Evolutionary conservation across 92 coral and sea anemone genomes (phyloP).

Genomic region (Bergia sp.): DNA sequence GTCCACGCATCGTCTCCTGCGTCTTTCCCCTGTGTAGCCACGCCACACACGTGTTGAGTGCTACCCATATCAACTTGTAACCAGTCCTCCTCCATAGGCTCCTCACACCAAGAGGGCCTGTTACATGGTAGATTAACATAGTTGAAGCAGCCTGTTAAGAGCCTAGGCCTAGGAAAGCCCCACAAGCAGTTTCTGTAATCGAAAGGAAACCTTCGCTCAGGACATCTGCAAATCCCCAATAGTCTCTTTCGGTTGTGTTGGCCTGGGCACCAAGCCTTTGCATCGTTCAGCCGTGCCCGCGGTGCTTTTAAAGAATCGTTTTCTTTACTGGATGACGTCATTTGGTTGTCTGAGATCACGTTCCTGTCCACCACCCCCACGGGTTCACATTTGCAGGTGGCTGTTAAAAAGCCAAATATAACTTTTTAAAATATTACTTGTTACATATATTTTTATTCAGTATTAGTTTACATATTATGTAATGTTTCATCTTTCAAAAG

Average conservation of each 20-base stretch:
- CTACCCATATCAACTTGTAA: slow-evolving; percentile 65
- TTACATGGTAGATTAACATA: not conserved
- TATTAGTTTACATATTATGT: no score
- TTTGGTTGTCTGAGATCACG: slow-evolving; percentile 36
- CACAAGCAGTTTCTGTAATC: no score
- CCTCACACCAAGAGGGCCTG: not conserved
- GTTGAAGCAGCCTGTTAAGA: not conserved
- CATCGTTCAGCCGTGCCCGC: slow-evolving; percentile 57
- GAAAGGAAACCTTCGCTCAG: not conserved
- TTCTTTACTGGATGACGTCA: slow-evolving; percentile 54
- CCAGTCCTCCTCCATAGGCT: slow-evolving; percentile 33
- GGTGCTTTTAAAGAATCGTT: slow-evolving; percentile 50
- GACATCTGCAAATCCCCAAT: not conserved
- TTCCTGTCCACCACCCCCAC: slow-evolving; percentile 54
- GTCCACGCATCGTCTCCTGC: slow-evolving; percentile 44
- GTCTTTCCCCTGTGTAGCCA: slow-evolving; percentile 65
- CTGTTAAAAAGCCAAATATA: not conserved
- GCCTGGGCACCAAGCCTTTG: slow-evolving; percentile 65
- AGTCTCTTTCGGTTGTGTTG: not conserved
- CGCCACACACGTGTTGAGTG: slow-evolving; percentile 53
- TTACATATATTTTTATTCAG: no score
- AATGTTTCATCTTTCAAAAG: no score
- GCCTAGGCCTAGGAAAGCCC: no score
- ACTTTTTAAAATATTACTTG: no score
- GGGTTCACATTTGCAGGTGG: slow-evolving; percentile 16